phyloP scores from a whole-genome alignment of 2,113 vertebrate species.

The Eulemur rufifrons region DNA sequence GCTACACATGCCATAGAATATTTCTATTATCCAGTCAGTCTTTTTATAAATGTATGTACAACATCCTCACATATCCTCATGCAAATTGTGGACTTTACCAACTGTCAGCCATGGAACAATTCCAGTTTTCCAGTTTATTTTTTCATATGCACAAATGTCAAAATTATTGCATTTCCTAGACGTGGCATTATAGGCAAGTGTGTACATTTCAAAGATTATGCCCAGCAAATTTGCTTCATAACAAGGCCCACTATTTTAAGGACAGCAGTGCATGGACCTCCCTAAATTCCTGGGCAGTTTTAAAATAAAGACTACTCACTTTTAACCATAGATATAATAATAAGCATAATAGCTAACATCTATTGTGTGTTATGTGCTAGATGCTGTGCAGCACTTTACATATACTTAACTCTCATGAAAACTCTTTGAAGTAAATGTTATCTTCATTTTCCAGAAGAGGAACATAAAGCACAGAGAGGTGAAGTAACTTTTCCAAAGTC shows the following conservation, averaged over 20 bases:
- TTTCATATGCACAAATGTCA: constrained; percentile 33
- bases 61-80: neutral
- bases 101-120: neutral
- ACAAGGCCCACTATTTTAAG: neutral
- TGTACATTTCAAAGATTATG: neutral
- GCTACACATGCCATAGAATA: neutral
- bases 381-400: neutral
- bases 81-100: constrained; percentile 44
- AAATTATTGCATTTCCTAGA: constrained; percentile 9
- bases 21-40: neutral
- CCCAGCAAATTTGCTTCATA: neutral
- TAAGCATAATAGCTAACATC: neutral
- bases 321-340: neutral
- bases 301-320: neutral
- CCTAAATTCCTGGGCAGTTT: neutral
- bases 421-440: neutral
- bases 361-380: too few relatives aligned
- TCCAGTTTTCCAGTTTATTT: constrained; percentile 26
- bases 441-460: neutral
- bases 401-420: neutral
- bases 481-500: neutral
- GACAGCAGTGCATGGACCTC: neutral
- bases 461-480: neutral
- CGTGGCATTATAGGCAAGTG: neutral
- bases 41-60: constrained; percentile 4